Evolutionary conservation across 2,888 invertebrate species (phyloP).

Genomic region (Deilephila porcellus): DNA sequence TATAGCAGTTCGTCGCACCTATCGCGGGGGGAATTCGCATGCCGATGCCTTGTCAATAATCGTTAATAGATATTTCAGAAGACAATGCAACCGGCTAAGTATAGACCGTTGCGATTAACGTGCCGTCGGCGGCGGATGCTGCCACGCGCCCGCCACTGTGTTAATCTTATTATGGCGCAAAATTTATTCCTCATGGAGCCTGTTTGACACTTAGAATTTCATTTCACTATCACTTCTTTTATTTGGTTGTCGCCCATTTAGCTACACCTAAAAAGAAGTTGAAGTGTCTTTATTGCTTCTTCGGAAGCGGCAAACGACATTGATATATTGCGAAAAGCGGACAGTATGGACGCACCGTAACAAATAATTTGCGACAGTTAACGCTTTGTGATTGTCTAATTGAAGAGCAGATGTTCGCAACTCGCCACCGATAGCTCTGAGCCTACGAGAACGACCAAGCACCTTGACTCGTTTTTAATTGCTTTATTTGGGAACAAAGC

Average conservation of each 20-base stretch:
- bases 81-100: conserved; percentile 83
- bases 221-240: conserved; percentile 54
- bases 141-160: conserved; percentile 70
- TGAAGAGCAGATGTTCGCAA: conserved; percentile 26
- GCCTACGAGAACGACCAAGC: background rate
- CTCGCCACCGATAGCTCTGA: background rate
- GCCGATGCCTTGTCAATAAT: conserved; percentile 85
- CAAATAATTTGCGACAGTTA: conserved; percentile 30
- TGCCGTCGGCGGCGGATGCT: conserved; percentile 60
- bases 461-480: background rate
- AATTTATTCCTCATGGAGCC: conserved; percentile 78
- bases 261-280: conserved; percentile 23
- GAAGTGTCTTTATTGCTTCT: conserved; percentile 24
- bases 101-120: conserved; percentile 80
- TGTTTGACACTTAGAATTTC: conserved; percentile 72
- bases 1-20: conserved; percentile 83
- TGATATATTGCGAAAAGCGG: conserved; percentile 17
- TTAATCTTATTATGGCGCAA: conserved; percentile 82
- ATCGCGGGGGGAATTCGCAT: conserved; percentile 79
- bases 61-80: conserved; percentile 85
- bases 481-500: background rate
- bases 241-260: conserved; percentile 26
- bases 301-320: conserved; percentile 5
- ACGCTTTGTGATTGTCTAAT: conserved; percentile 26
- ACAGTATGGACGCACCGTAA: conserved; percentile 24